These are phyloP conservation scores for Baryphthengus martii DNA, from an alignment of 2,113 vertebrate genomes.

Conservation along the genomic window DNA sequence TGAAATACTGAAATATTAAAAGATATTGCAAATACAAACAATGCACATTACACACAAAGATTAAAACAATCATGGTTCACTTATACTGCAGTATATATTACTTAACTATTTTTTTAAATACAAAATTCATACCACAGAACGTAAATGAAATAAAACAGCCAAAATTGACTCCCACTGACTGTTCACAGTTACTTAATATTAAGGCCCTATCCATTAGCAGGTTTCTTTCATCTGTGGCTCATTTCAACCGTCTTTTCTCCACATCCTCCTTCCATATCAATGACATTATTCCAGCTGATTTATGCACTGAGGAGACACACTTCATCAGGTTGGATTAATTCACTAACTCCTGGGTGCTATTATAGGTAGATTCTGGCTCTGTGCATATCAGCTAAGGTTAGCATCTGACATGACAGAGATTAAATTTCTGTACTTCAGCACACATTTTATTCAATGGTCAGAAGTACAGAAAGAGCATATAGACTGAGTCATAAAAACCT, in stretches of 20 bases:
- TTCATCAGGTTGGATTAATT: constrained; percentile 31
- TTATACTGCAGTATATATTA: background rate
- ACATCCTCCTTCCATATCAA: constrained; percentile 24
- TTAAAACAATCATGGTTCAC: background rate
- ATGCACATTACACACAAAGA: background rate
- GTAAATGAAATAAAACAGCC: background rate
- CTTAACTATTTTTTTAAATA: background rate
- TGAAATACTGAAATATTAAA: background rate
- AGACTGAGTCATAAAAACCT: background rate
- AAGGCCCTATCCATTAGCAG: background rate
- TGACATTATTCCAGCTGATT: constrained; percentile 23
- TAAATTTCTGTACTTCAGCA: background rate
- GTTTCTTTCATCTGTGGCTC: constrained; percentile 3
- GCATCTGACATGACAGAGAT: background rate
- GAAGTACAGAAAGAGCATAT: background rate
- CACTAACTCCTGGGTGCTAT: background rate
- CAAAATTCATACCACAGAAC: background rate
- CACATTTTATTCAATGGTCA: background rate
- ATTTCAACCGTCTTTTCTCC: background rate
- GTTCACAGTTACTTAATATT: background rate
- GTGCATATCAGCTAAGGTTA: background rate
- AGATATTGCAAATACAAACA: background rate
- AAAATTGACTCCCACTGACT: background rate
- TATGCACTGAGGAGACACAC: constrained; percentile 38
- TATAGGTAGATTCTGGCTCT: background rate